Evolutionary conservation across 1,140 invertebrate genomes (phyloP), one percentile per base, ranked within the genome.

Genomic region (Lerema accius): DNA sequence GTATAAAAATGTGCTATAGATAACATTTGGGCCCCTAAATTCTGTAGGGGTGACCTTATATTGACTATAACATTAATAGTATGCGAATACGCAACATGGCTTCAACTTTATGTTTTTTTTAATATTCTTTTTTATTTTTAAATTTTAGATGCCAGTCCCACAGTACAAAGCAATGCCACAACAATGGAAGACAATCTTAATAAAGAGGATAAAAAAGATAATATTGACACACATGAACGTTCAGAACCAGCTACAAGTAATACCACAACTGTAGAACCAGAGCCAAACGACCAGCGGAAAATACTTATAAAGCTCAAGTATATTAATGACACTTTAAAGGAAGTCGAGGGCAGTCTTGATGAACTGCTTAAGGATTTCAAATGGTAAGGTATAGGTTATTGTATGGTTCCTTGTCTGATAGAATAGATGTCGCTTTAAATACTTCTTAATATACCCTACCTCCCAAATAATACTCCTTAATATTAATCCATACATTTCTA

Each of bases 291-390:
- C 9, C 48, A 45, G 19, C 78, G 63, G 19, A 86, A 80, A 51
- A 88, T 89, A 60, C 73, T 93, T 35, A 95, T 98, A 63, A 94
- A 95, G 73, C 86, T 98, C 1, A 97, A 97, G 84, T 98, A 96
- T 80, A 92, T 98, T 32, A 97, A 98, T 82, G 97, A 98, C 76
- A 96, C 96, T 42, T 93, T 96, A 65, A 95, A 95, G 86, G 82
- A 95, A 55, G 96, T 98, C 0, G 94, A 95, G 74, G 96, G 95
- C 2, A 94, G 92, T 63, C 92, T 95, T 17, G 92, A 94, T 64
- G 96, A 97, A 82, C 92, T 93, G 58, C 89, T 98, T 63, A 96
- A 95, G 51, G 95, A 96, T 86, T 98, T 98, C 89, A 97, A 97
- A 94, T 95, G 94, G 96, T 97, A 89, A 71, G n/a, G n/a, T n/a